These are phyloP conservation scores for Lacerta bilineata DNA, from an alignment of 2,797 vertebrate genomes.

Conservation along the genomic window DNA sequence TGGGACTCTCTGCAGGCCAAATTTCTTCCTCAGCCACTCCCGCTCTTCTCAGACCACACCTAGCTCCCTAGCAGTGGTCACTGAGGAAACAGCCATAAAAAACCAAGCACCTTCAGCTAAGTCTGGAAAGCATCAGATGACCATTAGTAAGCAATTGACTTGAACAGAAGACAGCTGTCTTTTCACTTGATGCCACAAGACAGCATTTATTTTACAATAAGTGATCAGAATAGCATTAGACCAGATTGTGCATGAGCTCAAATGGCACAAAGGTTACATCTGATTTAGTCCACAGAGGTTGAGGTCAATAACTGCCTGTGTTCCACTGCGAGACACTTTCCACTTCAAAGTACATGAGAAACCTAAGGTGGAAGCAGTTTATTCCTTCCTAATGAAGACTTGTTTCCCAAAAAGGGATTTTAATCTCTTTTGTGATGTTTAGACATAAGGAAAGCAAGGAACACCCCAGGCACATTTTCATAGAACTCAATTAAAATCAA, in stretches of 20 bases:
- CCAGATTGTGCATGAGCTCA: neutral
- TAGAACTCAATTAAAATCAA: constrained; percentile 38
- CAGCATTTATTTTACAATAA: neutral
- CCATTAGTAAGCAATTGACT: too few species aligned
- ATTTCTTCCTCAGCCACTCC: too few species aligned
- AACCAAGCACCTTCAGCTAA: neutral
- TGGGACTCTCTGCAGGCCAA: too few species aligned
- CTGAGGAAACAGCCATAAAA: neutral
- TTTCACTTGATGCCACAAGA: neutral
- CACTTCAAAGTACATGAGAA: neutral
- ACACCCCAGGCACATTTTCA: constrained; percentile 6
- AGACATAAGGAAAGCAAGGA: neutral
- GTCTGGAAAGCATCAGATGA: neutral
- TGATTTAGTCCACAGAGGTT: neutral
- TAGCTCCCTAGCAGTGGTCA: neutral
- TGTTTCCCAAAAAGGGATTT: constrained; percentile 16
- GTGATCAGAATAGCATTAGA: neutral
- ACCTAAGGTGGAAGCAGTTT: neutral
- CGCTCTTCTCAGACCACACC: too few species aligned
- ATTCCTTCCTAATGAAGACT: too few species aligned
- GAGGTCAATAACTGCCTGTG: neutral
- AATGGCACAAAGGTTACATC: neutral
- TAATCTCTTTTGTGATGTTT: neutral
- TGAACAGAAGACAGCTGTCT: too few species aligned
- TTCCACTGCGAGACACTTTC: neutral